phyloP scores from a whole-genome alignment of 2,888 invertebrate species.

The Drosophila vallismaia region DNA sequence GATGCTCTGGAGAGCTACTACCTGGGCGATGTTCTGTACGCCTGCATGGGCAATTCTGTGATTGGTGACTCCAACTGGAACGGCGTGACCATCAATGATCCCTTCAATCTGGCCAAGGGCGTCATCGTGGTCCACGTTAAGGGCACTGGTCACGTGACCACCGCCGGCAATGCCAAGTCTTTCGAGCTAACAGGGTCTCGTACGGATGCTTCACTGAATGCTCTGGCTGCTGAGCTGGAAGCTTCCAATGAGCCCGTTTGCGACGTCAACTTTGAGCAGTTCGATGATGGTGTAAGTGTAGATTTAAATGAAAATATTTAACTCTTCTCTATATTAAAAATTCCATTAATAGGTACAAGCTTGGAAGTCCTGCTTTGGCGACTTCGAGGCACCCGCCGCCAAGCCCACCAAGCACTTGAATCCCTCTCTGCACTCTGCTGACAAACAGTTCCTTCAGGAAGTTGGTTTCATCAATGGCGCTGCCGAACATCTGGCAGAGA shows the following conservation, averaged over 20 bases:
- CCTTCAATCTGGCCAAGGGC: slow-evolving; percentile 90
- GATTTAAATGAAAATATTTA: background rate
- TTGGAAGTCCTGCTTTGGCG: slow-evolving; percentile 72
- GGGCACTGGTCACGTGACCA: slow-evolving; percentile 85
- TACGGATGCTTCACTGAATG: slow-evolving; percentile 83
- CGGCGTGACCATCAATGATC: slow-evolving; percentile 88
- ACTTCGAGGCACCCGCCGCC: slow-evolving; percentile 61
- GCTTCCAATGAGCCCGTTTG: slow-evolving; percentile 87
- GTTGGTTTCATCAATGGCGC: slow-evolving; percentile 70
- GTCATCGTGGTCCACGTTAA: slow-evolving; percentile 89
- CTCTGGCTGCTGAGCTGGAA: slow-evolving; percentile 86
- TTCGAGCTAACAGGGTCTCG: slow-evolving; percentile 74
- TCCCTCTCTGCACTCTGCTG: slow-evolving; percentile 77
- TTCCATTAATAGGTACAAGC: slow-evolving; percentile 55
- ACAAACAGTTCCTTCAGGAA: slow-evolving; percentile 80
- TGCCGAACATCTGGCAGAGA: slow-evolving; percentile 65
- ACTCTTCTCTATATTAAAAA: background rate
- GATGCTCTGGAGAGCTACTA: slow-evolving; percentile 86
- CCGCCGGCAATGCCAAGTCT: slow-evolving; percentile 71
- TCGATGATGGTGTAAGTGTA: slow-evolving; percentile 87
- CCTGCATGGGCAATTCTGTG: slow-evolving; percentile 89
- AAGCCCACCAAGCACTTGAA: slow-evolving; percentile 76
- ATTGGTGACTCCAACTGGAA: slow-evolving; percentile 89
- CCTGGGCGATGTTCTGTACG: slow-evolving; percentile 89
- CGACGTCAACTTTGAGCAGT: slow-evolving; percentile 87